phyloP scores from a whole-genome alignment of 2,888 invertebrate species.

The Saturnia japonica region DNA sequence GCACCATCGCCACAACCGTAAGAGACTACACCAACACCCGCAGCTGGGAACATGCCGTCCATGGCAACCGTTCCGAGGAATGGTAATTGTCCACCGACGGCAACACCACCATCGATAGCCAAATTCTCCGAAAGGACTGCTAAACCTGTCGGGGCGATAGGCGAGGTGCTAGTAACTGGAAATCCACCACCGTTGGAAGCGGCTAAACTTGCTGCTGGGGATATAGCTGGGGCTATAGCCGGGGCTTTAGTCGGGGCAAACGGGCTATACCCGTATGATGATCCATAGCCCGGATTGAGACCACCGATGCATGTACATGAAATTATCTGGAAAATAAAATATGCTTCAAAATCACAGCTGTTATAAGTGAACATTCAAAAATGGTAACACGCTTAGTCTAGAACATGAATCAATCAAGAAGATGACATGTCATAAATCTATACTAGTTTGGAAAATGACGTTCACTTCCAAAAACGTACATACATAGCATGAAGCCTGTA shows the following conservation, averaged over 20 bases:
- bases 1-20: constrained; percentile 16
- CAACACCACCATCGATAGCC: constrained; percentile 20
- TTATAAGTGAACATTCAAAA: neutral
- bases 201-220: constrained; percentile 17
- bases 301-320: constrained; percentile 10
- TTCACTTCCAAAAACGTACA: no score
- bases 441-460: no score
- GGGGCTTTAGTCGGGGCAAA: constrained; percentile 9
- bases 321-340: constrained; percentile 13
- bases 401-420: neutral
- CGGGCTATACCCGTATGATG: constrained; percentile 10
- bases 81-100: constrained; percentile 24
- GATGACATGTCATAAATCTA: no score
- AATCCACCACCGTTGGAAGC: constrained; percentile 33
- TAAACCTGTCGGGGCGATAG: constrained; percentile 31
- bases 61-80: constrained; percentile 26
- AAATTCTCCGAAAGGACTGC: constrained; percentile 24
- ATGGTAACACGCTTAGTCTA: neutral
- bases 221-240: constrained; percentile 9
- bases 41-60: constrained; percentile 12
- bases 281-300: constrained; percentile 14
- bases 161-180: constrained; percentile 37
- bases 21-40: constrained; percentile 17
- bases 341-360: neutral
- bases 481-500: no score